phyloP scores from a whole-genome alignment of 2,888 invertebrate species.

The Electrophaes corylata region DNA sequence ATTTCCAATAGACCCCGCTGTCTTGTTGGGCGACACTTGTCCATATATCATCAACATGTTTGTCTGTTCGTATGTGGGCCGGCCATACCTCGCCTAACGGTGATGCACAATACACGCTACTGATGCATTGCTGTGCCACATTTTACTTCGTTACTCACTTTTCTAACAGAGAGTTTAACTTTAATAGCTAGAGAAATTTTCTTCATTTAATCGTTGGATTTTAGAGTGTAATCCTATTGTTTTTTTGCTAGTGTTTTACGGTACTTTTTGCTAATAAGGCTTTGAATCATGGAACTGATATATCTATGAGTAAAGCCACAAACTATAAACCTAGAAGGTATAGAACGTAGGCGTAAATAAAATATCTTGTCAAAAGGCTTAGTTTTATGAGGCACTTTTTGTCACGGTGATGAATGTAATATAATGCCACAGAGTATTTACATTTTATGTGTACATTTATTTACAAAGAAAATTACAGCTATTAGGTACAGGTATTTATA shows the following conservation, averaged over 20 bases:
- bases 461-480: too few relatives aligned
- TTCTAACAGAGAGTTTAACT: slow-evolving; percentile 11
- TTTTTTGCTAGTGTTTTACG: not conserved
- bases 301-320: too few relatives aligned
- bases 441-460: too few relatives aligned
- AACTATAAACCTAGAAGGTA: too few relatives aligned
- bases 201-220: slow-evolving; percentile 9
- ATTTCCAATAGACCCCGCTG: slow-evolving; percentile 55
- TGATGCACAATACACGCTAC: slow-evolving; percentile 68
- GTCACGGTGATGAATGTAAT: too few relatives aligned
- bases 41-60: slow-evolving; percentile 72
- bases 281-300: too few relatives aligned
- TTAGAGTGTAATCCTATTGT: not conserved
- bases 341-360: too few relatives aligned
- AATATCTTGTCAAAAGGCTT: too few relatives aligned
- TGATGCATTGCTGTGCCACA: slow-evolving; percentile 72
- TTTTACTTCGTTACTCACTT: slow-evolving; percentile 43
- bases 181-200: slow-evolving; percentile 23
- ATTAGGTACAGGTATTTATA: too few relatives aligned
- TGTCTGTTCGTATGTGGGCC: slow-evolving; percentile 71
- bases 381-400: too few relatives aligned
- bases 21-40: slow-evolving; percentile 47
- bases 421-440: too few relatives aligned
- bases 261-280: too few relatives aligned
- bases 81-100: slow-evolving; percentile 65